Evolutionary conservation across 2,888 invertebrate species (phyloP).

Genomic region (Ectemnius continuus): DNA sequence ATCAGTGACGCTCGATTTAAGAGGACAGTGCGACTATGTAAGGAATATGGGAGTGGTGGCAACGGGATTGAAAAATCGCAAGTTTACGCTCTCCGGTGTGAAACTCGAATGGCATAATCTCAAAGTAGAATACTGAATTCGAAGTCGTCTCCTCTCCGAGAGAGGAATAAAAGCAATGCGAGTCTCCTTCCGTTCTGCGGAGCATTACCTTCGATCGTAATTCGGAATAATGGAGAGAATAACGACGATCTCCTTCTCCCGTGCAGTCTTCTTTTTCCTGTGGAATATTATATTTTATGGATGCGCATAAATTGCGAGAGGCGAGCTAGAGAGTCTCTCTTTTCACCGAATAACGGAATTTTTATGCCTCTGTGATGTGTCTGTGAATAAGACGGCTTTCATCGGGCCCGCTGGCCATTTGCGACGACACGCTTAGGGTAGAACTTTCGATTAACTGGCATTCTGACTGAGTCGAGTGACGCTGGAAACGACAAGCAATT

Average conservation of each 20-base stretch:
- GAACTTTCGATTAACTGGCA: slow-evolving; percentile 1
- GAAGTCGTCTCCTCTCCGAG: no score
- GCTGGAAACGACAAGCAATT: slow-evolving; percentile 7
- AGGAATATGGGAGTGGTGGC: no score
- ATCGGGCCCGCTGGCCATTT: neutral
- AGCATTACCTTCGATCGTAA: neutral
- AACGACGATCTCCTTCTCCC: neutral
- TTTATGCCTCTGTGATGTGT: neutral
- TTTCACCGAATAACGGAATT: neutral
- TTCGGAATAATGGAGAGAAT: neutral
- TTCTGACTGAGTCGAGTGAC: neutral
- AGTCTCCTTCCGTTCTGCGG: neutral
- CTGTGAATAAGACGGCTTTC: neutral
- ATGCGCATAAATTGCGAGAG: neutral
- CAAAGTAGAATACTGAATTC: no score
- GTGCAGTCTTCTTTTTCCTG: no score
- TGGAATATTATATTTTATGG: slow-evolving; percentile 2
- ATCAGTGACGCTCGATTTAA: no score
- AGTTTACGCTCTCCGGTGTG: no score
- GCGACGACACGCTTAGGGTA: neutral
- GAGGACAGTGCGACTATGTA: no score
- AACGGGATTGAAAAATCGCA: no score
- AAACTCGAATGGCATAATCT: no score
- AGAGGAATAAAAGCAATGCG: no score
- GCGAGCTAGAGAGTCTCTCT: neutral